A percentile compares a stretch with the other conserved stretches of the same genome.
phyloP scores from a whole-genome alignment of 2,113 vertebrate genomes.

The Nibea coibor region DNA sequence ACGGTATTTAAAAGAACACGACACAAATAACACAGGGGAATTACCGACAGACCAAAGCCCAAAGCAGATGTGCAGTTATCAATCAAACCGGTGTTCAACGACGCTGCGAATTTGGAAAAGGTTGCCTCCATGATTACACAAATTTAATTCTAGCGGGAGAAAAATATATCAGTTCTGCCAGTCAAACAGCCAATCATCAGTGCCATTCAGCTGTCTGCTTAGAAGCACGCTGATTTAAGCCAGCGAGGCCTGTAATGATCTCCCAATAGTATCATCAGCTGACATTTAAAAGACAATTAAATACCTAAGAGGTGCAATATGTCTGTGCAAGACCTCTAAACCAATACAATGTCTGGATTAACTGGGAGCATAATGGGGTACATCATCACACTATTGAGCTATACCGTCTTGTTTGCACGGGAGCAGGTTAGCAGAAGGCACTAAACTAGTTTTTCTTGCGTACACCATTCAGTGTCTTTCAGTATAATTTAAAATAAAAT shows the following conservation, averaged over 20 bases:
- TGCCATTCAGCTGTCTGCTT: conserved; percentile 53
- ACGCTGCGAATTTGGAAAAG: conserved; percentile 35
- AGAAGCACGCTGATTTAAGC: conserved; percentile 50
- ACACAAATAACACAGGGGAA: background rate
- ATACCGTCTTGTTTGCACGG: background rate
- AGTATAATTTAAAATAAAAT: background rate
- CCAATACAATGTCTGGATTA: conserved; percentile 45
- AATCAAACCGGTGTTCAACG: conserved; percentile 46
- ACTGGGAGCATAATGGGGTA: conserved; percentile 26
- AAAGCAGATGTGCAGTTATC: conserved; percentile 32
- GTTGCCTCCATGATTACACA: conserved; percentile 57
- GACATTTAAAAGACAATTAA: conserved; percentile 81
- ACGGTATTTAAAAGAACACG: background rate
- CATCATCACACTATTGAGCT: conserved; percentile 10
- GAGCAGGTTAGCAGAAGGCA: background rate
- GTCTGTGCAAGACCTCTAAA: conserved; percentile 36
- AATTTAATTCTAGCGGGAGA: conserved; percentile 57
- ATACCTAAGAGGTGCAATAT: conserved; percentile 64
- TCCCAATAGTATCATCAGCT: conserved; percentile 67
- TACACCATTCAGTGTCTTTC: background rate
- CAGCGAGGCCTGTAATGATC: conserved; percentile 66
- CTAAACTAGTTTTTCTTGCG: background rate
- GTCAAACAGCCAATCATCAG: conserved; percentile 48
- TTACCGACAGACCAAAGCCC: conserved; percentile 28
- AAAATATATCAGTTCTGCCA: conserved; percentile 55